Conservation (phyloP, 23 tunicate species). For the Phallusia fumigata region DNA sequence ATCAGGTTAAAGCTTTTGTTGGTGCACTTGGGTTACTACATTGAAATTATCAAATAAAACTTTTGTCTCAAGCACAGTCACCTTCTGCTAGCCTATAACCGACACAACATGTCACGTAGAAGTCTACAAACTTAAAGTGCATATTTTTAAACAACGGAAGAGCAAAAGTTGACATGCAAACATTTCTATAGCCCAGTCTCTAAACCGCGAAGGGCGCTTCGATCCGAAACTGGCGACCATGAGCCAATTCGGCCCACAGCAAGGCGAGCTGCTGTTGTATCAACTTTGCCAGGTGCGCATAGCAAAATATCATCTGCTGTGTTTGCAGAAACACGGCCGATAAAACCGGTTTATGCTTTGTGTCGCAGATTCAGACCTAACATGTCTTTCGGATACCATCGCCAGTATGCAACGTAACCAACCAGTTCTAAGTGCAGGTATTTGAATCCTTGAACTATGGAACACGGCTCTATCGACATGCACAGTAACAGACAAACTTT, state of each 20-base stretch:
- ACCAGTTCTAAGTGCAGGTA: conserved; percentile 18
- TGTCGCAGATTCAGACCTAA: conserved; percentile 52
- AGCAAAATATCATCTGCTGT: background rate
- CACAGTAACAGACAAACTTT: background rate
- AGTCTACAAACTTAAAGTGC: no score
- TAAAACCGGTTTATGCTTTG: background rate
- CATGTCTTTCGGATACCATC: conserved; percentile 59
- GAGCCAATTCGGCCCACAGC: conserved; percentile 46
- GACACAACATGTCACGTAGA: no score
- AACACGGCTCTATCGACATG: background rate
- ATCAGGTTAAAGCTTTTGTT: no score
- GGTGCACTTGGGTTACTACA: no score
- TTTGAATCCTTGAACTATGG: background rate
- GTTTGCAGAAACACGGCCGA: background rate
- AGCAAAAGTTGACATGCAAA: no score
- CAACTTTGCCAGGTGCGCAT: conserved; percentile 48
- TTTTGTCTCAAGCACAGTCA: no score
- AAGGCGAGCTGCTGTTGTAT: conserved; percentile 58
- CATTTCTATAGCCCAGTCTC: background rate
- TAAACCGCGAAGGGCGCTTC: background rate
- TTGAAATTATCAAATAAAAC: no score
- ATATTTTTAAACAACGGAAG: no score
- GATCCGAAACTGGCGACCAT: background rate
- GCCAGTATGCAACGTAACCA: conserved; percentile 71
- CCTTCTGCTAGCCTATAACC: no score